Evolutionary conservation across 2,888 invertebrate species (phyloP), one percentile per base, ranked within the genome.

Genomic region (Hydraecia micacea): DNA sequence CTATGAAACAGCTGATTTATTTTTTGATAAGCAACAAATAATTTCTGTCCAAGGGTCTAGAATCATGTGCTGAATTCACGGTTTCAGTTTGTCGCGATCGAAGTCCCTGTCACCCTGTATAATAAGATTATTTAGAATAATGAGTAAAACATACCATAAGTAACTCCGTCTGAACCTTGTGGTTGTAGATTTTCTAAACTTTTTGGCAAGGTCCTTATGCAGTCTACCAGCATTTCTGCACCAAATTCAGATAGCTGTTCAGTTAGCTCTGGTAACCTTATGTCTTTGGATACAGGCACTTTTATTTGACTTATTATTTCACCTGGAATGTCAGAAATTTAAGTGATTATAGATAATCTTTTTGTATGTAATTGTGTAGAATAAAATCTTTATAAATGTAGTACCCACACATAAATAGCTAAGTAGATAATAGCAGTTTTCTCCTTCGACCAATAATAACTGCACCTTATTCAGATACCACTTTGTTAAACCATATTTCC

Each of bases 221-320:
- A 97, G 71, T 98, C 95, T 2, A 98, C 92, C 55, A 99, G 94
- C 93, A 98, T 96, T 74, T 97, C 91, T 21, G 98, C 98, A 52
- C 99, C 99, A 85, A 98, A 93, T 63, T 97, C 94, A 9, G 98
- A 98, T 84, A 99, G 93, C 87, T 96, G 96, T 25, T 95, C 90
- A 85, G 98, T 97, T 75, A 99, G 94, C 87, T 98, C 97, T 49
- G 98, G 97, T 94, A 98, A 97, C 75, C 97, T 97, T 85, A 97
- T 97, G 87, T 98, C 93, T 68, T 97, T 93, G 36, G 93, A 89
- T 83, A 98, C 97, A 62, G 92, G 80, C 36, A 98, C 91, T 91
- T 95, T 94, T 86, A 95, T 93, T 93, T 98, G 98, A 28, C 96
- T 93, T 87, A 98, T 94, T 90, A 98, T 97, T 91, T 97, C 97